A percentile compares a stretch with the other conserved stretches of the same genome.
phyloP scores from a whole-genome alignment of 2,888 invertebrate genomes.

The Sarcophaga carnaria region DNA sequence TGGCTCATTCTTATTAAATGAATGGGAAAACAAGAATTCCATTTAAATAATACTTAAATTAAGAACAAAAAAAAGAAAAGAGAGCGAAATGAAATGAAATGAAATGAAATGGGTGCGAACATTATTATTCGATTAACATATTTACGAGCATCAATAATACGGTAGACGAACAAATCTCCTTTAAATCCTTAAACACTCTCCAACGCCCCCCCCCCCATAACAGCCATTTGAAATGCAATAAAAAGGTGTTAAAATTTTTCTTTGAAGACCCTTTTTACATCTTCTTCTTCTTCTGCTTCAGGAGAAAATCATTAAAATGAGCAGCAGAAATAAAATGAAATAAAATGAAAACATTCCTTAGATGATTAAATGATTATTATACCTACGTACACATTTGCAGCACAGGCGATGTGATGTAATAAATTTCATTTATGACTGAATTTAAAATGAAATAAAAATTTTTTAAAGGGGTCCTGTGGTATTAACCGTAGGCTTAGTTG shows the following conservation, averaged over 20 bases:
- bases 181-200: conserved; percentile 12
- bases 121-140: conserved; percentile 69
- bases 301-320: conserved; percentile 29
- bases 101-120: conserved; percentile 63
- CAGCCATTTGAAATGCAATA: conserved; percentile 35
- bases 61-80: too few relatives aligned
- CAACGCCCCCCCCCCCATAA: background rate
- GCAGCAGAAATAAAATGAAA: background rate
- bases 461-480: conserved; percentile 4
- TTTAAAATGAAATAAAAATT: conserved; percentile 41
- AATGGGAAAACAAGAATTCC: conserved; percentile 58
- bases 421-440: conserved; percentile 40
- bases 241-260: conserved; percentile 54
- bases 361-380: conserved; percentile 20
- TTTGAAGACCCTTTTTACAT: conserved; percentile 10
- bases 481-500: background rate
- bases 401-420: background rate
- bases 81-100: too few relatives aligned
- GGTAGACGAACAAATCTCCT: conserved; percentile 50
- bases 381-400: background rate
- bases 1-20: conserved; percentile 52
- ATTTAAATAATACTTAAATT: conserved; percentile 48
- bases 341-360: conserved; percentile 26
- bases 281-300: too few relatives aligned
- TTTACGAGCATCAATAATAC: conserved; percentile 67